A percentile compares a stretch with the other conserved stretches of the same genome.
phyloP scores from a whole-genome alignment of 2,888 invertebrate species.

The Apamea epomidion region DNA sequence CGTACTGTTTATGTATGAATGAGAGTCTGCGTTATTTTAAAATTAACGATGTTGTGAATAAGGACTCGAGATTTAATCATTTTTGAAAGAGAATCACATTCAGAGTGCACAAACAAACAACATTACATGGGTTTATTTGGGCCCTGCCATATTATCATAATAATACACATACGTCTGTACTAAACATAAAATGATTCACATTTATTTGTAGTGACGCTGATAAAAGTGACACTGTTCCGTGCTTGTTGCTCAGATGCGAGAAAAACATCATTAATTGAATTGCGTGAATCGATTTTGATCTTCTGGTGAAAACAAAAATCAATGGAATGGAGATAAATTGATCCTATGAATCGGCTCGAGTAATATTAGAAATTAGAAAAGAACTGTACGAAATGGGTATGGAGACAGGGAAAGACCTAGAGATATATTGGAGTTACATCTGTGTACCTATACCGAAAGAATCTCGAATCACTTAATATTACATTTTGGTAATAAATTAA shows the following conservation, averaged over 20 bases:
- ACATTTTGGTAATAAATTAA: not conserved
- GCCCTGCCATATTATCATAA: slow-evolving; percentile 15
- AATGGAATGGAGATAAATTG: slow-evolving; percentile 1
- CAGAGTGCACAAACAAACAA: slow-evolving; percentile 12
- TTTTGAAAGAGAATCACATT: slow-evolving; percentile 7
- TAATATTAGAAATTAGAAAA: not conserved
- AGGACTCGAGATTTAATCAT: slow-evolving; percentile 5
- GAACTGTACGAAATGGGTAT: not conserved
- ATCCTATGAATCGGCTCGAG: not conserved
- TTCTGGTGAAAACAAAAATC: slow-evolving; percentile 19
- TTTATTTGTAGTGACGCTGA: slow-evolving; percentile 48
- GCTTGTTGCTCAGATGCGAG: slow-evolving; percentile 24
- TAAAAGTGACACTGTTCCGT: slow-evolving; percentile 35
- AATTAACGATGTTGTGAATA: slow-evolving; percentile 5
- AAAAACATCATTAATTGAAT: slow-evolving; percentile 35
- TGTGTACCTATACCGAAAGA: not conserved
- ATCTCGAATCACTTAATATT: not conserved
- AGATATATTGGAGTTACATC: not conserved
- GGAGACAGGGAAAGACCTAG: not conserved
- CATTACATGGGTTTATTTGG: slow-evolving; percentile 40
- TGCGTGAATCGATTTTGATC: slow-evolving; percentile 20
- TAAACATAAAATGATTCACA: slow-evolving; percentile 38
- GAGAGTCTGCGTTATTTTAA: slow-evolving; percentile 12
- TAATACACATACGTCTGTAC: slow-evolving; percentile 7
- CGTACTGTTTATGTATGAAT: slow-evolving; percentile 45